Conservation (phyloP, 2,888 invertebrate genomes). For the Exocentrus adspersus region DNA sequence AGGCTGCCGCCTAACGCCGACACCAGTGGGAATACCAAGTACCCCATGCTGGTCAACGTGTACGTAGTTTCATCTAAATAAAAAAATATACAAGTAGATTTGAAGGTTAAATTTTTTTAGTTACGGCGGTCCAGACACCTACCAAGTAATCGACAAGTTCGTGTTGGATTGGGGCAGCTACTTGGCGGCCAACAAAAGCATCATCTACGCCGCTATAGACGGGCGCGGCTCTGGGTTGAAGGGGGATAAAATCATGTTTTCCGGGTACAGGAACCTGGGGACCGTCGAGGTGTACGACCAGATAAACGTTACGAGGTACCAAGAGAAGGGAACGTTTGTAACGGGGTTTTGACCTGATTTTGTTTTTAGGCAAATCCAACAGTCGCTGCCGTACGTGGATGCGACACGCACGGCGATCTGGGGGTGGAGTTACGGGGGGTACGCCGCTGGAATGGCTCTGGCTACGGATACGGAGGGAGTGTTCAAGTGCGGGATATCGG, state of each 20-base stretch:
- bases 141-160: constrained; percentile 85
- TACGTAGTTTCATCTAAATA: constrained; percentile 64
- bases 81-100: too few relatives aligned
- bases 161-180: constrained; percentile 89
- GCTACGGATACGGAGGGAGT: constrained; percentile 78
- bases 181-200: constrained; percentile 82
- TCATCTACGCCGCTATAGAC: constrained; percentile 91
- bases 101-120: constrained; percentile 64
- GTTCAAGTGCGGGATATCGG: constrained; percentile 93
- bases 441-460: constrained; percentile 87
- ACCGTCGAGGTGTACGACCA: constrained; percentile 93
- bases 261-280: constrained; percentile 85
- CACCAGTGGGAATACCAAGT: constrained; percentile 73
- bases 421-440: constrained; percentile 99
- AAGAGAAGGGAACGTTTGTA: too few relatives aligned
- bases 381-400: constrained; percentile 79
- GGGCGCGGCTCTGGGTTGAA: constrained; percentile 88
- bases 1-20: constrained; percentile 78
- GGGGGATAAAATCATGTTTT: constrained; percentile 84
- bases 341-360: too few relatives aligned
- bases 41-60: constrained; percentile 87
- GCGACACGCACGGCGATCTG: constrained; percentile 87
- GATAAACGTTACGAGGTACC: constrained; percentile 83
- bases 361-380: constrained; percentile 70
- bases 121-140: constrained; percentile 93